Evolutionary conservation across 2,797 vertebrate species (phyloP).

Genomic region (Amblyopsis hoosieri): DNA sequence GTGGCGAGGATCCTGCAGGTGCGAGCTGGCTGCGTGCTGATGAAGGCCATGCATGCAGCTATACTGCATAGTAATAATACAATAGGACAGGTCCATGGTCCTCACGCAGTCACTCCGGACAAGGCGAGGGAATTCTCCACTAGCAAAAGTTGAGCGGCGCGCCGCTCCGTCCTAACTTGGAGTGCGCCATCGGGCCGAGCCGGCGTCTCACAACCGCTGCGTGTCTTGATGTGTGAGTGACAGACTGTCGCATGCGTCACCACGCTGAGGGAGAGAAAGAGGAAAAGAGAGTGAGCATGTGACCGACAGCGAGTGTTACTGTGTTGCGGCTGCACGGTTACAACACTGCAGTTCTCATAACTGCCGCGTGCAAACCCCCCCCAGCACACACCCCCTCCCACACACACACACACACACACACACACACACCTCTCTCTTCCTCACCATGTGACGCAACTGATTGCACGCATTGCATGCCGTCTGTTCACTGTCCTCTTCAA

Average conservation of each 20-base stretch:
- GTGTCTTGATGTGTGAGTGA: neutral
- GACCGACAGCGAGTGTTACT: constrained; percentile 40
- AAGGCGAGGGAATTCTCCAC: neutral
- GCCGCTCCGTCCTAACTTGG: too few relatives aligned
- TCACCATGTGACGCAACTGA: constrained; percentile 67
- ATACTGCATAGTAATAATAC: too few relatives aligned
- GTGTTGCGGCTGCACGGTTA: constrained; percentile 66
- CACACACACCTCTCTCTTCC: constrained; percentile 31
- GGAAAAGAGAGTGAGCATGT: constrained; percentile 49
- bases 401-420: neutral
- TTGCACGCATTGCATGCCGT: constrained; percentile 73
- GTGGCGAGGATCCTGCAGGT: constrained; percentile 42
- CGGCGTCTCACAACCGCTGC: constrained; percentile 33
- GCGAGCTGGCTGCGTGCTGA: constrained; percentile 5
- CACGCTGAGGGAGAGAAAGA: constrained; percentile 53
- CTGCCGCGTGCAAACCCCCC: constrained; percentile 41
- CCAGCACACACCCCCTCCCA: constrained; percentile 4
- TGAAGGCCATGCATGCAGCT: too few relatives aligned
- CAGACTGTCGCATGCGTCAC: neutral
- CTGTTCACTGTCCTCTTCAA: constrained; percentile 55
- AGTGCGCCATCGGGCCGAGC: neutral
- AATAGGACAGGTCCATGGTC: neutral
- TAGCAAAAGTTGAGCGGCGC: neutral
- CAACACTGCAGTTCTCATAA: constrained; percentile 77
- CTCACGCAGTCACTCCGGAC: neutral